phyloP scores from a whole-genome alignment of 2,888 invertebrate genomes.

The Diarsia mendica region DNA sequence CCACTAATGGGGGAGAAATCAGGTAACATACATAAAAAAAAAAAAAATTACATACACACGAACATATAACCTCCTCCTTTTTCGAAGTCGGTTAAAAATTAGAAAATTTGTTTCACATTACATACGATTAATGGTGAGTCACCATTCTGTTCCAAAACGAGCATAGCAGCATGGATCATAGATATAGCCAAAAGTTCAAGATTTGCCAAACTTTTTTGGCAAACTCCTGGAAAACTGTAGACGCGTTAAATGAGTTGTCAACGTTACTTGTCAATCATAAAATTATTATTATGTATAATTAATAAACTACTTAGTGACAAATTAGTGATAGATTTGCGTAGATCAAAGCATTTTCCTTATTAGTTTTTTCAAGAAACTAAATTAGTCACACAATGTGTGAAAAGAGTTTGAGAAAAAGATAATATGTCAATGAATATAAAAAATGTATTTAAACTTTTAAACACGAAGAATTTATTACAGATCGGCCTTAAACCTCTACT shows the following conservation, averaged over 20 bases:
- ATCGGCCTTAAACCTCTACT: background rate
- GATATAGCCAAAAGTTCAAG: conserved; percentile 3
- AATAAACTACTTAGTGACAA: background rate
- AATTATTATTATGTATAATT: too few relatives aligned
- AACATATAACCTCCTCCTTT: too few relatives aligned
- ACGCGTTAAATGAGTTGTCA: conserved; percentile 25
- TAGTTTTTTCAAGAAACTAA: background rate
- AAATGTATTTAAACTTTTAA: background rate
- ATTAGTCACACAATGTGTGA: background rate
- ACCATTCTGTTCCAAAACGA: conserved; percentile 30
- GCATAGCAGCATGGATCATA: background rate
- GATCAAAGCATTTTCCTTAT: conserved; percentile 21
- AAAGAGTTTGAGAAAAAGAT: background rate
- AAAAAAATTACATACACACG: too few relatives aligned
- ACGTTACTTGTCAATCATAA: conserved; percentile 21
- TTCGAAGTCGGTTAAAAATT: too few relatives aligned
- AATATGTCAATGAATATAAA: background rate
- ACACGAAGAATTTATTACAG: background rate
- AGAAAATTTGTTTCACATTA: conserved; percentile 2
- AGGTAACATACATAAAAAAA: too few relatives aligned
- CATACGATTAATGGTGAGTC: conserved; percentile 26
- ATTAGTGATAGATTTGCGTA: conserved; percentile 14
- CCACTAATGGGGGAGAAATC: too few relatives aligned
- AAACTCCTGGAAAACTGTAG: conserved; percentile 1
- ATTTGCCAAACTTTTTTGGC: conserved; percentile 24